A percentile compares a stretch with the other conserved stretches of the same genome.
Evolutionary conservation across 2,797 vertebrate genomes (phyloP).

Genomic region (Clamator glandarius): DNA sequence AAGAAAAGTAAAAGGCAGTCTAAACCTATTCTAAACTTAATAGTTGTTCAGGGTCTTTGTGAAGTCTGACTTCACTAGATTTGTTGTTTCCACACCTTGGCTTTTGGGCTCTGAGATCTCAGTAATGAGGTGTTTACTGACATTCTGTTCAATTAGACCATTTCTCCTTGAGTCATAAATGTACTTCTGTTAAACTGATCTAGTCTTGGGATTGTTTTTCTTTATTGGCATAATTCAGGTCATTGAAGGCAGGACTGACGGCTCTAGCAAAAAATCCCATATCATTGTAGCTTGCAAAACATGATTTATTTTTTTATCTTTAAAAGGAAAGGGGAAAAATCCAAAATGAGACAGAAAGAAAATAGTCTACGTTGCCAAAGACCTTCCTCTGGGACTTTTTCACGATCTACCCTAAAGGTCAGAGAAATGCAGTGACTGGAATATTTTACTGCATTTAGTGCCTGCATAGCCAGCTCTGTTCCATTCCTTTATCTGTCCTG

Average conservation of each 20-base stretch:
- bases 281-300: background rate
- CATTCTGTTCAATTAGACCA: slow-evolving; percentile 29
- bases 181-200: background rate
- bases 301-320: background rate
- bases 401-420: background rate
- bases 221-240: background rate
- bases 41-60: background rate
- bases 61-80: background rate
- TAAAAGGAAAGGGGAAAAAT: background rate
- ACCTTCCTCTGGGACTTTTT: background rate
- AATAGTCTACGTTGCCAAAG: background rate
- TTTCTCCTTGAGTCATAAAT: background rate
- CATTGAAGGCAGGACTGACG: background rate
- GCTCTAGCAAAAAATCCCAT: background rate
- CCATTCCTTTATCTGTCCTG: background rate
- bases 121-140: slow-evolving; percentile 36
- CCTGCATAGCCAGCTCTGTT: background rate
- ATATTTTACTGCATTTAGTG: background rate
- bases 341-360: background rate
- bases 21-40: slow-evolving; percentile 20
- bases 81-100: background rate
- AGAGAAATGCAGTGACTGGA: background rate
- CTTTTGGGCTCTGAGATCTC: slow-evolving; percentile 1
- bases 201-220: background rate
- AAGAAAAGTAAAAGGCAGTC: background rate